Percentiles rank a stretch among this genome's conserved stretches.
These are phyloP conservation scores for Hepsetus odoe DNA, from an alignment of 2,113 vertebrate species.

Conservation along the genomic window DNA sequence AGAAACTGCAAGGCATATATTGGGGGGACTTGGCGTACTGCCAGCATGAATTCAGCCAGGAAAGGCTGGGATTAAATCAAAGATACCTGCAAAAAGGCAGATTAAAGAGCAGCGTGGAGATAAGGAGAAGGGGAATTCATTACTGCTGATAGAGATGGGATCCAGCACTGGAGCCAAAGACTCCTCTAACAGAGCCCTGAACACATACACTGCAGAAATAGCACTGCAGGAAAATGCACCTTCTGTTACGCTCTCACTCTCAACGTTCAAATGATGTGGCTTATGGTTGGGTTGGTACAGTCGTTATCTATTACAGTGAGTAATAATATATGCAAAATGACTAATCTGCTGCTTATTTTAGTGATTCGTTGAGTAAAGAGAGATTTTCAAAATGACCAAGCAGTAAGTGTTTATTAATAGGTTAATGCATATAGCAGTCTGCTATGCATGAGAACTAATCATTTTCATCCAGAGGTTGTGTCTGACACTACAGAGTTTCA, in stretches of 20 bases:
- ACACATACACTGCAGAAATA: slow-evolving; percentile 28
- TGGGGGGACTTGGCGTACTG: neutral
- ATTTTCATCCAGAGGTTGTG: no score
- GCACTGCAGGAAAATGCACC: slow-evolving; percentile 18
- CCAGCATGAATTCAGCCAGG: neutral
- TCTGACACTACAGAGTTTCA: neutral
- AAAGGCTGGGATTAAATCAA: slow-evolving; percentile 16
- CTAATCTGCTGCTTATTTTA: no score
- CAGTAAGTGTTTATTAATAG: no score
- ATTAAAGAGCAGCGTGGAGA: slow-evolving; percentile 51
- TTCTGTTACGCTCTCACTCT: slow-evolving; percentile 21
- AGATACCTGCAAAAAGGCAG: slow-evolving; percentile 14
- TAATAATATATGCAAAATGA: no score
- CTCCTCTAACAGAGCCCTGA: neutral
- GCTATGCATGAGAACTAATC: no score
- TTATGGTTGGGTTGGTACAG: no score
- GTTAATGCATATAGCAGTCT: no score
- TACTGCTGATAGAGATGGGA: slow-evolving; percentile 30
- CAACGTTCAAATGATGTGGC: no score
- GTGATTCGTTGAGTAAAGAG: no score
- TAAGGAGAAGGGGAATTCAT: slow-evolving; percentile 51
- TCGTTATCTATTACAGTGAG: no score
- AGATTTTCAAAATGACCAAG: no score
- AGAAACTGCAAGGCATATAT: neutral
- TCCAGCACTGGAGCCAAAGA: slow-evolving; percentile 34